Percentiles rank a stretch among this genome's conserved stretches.
phyloP scores from a whole-genome alignment of 2,797 vertebrate species.

The Meriones psammophilus region DNA sequence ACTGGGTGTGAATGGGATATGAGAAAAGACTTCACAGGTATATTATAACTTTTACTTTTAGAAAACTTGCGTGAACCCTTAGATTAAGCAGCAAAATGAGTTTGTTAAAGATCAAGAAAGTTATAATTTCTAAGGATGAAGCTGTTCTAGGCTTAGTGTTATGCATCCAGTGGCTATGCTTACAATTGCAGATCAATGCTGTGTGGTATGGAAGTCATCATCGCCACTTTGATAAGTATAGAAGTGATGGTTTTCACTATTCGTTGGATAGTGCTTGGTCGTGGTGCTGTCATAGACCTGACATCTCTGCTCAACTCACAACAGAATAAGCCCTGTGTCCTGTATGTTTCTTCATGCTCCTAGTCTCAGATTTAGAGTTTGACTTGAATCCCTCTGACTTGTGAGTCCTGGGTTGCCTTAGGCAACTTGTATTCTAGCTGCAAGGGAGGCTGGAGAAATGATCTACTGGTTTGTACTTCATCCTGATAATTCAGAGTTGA shows the following conservation, averaged over 20 bases:
- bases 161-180: not conserved
- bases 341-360: not conserved
- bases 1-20: not conserved
- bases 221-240: not conserved
- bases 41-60: slow-evolving; percentile 5
- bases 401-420: not conserved
- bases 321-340: not conserved
- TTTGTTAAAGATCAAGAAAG: not conserved
- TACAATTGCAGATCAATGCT: not conserved
- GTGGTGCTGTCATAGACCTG: not conserved
- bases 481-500: not conserved
- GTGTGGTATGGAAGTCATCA: not conserved
- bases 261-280: not conserved
- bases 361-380: not conserved
- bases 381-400: not conserved
- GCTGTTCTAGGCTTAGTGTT: not conserved
- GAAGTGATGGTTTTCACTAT: not conserved
- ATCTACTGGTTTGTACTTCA: not conserved
- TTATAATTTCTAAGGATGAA: not conserved
- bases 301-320: not conserved
- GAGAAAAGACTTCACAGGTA: not conserved
- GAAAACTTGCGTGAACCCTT: slow-evolving; percentile 21
- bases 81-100: slow-evolving; percentile 46
- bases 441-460: slow-evolving; percentile 12
- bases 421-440: not conserved